Base-by-base conservation (phyloP, 2,797 vertebrate genomes). In the Pyrocephalus nanus region DNA sequence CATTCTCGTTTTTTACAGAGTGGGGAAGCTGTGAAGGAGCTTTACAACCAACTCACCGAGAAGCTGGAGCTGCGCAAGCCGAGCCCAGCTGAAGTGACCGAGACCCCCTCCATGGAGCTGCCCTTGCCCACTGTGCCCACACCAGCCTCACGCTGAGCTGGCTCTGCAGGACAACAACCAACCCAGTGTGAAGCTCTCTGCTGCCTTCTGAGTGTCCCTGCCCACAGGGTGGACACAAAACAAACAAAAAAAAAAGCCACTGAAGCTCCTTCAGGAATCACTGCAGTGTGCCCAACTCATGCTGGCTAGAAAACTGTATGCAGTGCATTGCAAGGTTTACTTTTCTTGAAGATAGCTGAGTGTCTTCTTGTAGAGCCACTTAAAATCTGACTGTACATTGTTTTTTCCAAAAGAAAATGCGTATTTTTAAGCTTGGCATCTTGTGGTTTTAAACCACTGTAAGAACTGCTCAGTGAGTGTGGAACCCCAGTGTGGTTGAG, bases 21-120 rank as follows among this genome's bases (percentile, higher is more conserved):
- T 30, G 98, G 99, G 13, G 99, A 99, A 38, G 98, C 98, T 0
- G 98, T 99, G 91, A 99, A 99, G 97, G 99, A 99, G 71, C 98
- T 99, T 7, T 98, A 99, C 96, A 98, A 88, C 32, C 98, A 99
- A 57, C 98, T 99, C 16, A 97, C 97, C 0, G 99, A 99, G 95
- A 99, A 99, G 75, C 97, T 99, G 76, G 99, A 99, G 94, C 97
- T 97, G 20, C 98, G 96, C 74, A 99, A 99, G 96, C 98, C 98
- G 40, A 99, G 99, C 85, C 99, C 99, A 0, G 98, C 98, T 0
- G 97, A 97, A 16, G 94, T 96, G 6, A 96, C 98, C 0, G 99
- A 99, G 88, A 53, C 98, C 0, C 98, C 98, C 0, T 93, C 99
- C 58, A 96, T 99, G 97, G 99, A 99, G 69, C 97, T 99, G 86